Evolutionary conservation across 92 coral and sea anemone genomes (phyloP).

Genomic region (Epizoanthus ramosus): DNA sequence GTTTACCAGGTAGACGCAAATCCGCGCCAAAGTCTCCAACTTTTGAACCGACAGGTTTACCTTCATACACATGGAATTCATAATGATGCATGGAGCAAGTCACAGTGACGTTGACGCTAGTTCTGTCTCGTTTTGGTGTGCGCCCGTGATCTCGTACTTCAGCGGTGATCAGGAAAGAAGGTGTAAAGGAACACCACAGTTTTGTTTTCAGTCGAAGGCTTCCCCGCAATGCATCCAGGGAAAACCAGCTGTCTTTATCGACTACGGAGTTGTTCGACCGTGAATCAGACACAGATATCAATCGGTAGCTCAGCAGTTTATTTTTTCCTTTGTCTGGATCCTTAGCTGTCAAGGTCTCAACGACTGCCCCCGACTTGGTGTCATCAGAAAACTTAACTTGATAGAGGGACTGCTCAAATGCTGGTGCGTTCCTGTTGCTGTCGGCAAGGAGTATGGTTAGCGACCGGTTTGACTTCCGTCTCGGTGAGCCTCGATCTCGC

Average conservation of each 20-base stretch:
- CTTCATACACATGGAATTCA: slow-evolving; percentile 73
- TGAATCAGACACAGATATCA: slow-evolving; percentile 53
- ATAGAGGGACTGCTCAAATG: slow-evolving; percentile 54
- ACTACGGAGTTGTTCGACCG: slow-evolving; percentile 42
- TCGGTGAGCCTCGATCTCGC: slow-evolving; percentile 80
- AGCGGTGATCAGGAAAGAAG: slow-evolving; percentile 66
- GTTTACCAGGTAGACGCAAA: slow-evolving; percentile 58
- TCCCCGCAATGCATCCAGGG: slow-evolving; percentile 65
- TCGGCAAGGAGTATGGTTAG: slow-evolving; percentile 66
- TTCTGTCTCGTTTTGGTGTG: slow-evolving; percentile 61
- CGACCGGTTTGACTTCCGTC: slow-evolving; percentile 43
- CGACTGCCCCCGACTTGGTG: slow-evolving; percentile 55
- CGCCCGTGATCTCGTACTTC: slow-evolving; percentile 85
- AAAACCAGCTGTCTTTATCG: slow-evolving; percentile 67
- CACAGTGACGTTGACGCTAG: slow-evolving; percentile 65
- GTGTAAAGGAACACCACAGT: slow-evolving; percentile 79
- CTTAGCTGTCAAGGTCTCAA: slow-evolving; percentile 60
- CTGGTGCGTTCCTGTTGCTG: slow-evolving; percentile 88
- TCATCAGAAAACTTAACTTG: slow-evolving; percentile 63
- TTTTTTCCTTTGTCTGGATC: slow-evolving; percentile 81
- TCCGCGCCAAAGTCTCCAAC: slow-evolving; percentile 70
- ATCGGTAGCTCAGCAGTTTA: slow-evolving; percentile 60
- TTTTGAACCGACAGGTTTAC: slow-evolving; percentile 53
- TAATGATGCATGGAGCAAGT: slow-evolving; percentile 65
- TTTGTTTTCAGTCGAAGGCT: slow-evolving; percentile 56